These are phyloP conservation scores for Chanos chanos DNA, from an alignment of 2,797 vertebrate species.

Conservation along the genomic window DNA sequence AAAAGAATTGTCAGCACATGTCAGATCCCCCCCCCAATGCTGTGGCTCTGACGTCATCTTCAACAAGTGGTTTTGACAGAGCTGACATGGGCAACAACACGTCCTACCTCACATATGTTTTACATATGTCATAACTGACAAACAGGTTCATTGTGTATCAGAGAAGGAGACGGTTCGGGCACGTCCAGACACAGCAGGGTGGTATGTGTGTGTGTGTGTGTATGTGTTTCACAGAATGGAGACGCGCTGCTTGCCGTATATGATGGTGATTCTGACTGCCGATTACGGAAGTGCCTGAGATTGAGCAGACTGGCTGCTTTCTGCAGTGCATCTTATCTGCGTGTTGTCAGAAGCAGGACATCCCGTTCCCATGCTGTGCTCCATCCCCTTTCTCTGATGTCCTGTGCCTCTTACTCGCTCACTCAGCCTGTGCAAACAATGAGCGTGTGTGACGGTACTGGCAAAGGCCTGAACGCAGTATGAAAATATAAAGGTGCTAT, in stretches of 20 bases:
- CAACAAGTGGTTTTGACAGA: background rate
- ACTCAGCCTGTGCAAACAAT: no score
- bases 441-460: no score
- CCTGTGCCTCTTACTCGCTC: conserved; percentile 9
- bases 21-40: background rate
- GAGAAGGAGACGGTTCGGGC: no score
- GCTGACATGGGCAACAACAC: background rate
- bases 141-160: no score
- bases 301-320: conserved; percentile 8
- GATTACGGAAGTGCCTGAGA: background rate
- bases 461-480: no score
- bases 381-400: conserved; percentile 8
- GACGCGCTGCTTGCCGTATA: no score
- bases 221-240: background rate
- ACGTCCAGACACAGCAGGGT: background rate
- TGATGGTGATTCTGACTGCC: background rate
- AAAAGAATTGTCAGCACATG: background rate
- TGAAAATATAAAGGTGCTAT: no score
- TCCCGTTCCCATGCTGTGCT: conserved; percentile 7
- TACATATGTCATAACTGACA: no score
- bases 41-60: background rate
- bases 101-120: no score
- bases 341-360: background rate
- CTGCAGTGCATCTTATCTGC: conserved; percentile 16
- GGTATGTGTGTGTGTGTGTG: background rate